phyloP scores from a whole-genome alignment of 1,140 invertebrate species.

The Bombyx mandarina region DNA sequence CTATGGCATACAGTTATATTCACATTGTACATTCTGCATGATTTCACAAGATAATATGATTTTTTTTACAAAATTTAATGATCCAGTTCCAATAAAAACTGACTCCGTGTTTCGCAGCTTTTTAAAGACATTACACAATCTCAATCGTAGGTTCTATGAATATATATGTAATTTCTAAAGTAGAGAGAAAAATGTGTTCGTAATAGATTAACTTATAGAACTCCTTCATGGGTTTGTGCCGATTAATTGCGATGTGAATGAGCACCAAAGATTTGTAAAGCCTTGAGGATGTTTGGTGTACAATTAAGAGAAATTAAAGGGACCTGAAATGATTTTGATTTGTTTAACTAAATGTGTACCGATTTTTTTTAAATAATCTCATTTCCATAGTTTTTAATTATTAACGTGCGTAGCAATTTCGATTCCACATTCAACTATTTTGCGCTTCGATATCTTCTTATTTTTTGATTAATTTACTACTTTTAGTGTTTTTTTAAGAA shows the following conservation, averaged over 20 bases:
- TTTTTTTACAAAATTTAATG: not conserved
- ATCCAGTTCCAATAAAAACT: conserved; percentile 40
- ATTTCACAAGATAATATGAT: no score
- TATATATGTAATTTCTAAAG: conserved; percentile 44
- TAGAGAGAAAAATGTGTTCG: conserved; percentile 59
- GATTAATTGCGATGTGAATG: conserved; percentile 61
- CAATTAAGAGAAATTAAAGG: conserved; percentile 67
- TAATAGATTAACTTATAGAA: conserved; percentile 45
- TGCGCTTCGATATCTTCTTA: conserved; percentile 42
- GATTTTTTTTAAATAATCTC: conserved; percentile 46
- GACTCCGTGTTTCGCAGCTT: conserved; percentile 61
- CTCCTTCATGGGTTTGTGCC: conserved; percentile 51
- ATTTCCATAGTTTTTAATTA: conserved; percentile 50
- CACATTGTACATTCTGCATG: no score
- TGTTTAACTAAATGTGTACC: conserved; percentile 59
- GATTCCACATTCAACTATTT: conserved; percentile 3
- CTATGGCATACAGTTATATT: no score
- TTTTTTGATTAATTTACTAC: conserved; percentile 49
- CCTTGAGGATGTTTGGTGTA: conserved; percentile 62
- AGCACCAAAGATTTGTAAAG: conserved; percentile 69
- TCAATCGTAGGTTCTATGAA: conserved; percentile 63
- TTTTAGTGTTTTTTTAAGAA: conserved; percentile 44
- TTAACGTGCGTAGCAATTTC: conserved; percentile 10
- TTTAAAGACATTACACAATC: conserved; percentile 61
- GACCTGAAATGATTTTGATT: conserved; percentile 65